Conservation (phyloP, 2,888 invertebrate genomes). For the Caenorhabditis sp. region DNA sequence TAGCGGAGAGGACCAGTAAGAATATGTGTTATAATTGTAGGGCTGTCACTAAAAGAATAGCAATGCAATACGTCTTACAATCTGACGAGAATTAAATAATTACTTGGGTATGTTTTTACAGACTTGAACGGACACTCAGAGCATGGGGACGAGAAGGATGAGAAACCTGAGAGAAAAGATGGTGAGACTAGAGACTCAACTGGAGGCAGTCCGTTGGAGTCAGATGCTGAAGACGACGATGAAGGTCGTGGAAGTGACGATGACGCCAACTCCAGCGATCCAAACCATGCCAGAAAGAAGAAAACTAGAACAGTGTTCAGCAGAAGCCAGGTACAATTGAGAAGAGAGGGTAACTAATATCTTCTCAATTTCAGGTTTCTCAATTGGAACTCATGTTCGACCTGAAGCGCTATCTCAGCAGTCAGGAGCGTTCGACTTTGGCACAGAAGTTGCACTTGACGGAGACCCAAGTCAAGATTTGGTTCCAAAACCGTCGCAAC, state of each 20-base stretch:
- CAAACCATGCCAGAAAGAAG: conserved; percentile 76
- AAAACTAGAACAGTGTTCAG: conserved; percentile 83
- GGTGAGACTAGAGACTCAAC: conserved; percentile 59
- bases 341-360: too few relatives aligned
- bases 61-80: conserved; percentile 47
- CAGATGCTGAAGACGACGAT: conserved; percentile 72
- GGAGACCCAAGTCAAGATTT: conserved; percentile 82
- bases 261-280: conserved; percentile 65
- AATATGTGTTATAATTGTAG: conserved; percentile 56
- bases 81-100: conserved; percentile 43
- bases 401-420: conserved; percentile 77
- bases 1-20: conserved; percentile 21
- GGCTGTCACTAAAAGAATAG: conserved; percentile 49
- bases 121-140: conserved; percentile 44
- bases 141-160: conserved; percentile 53
- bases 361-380: conserved; percentile 72
- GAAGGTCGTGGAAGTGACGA: conserved; percentile 72
- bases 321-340: conserved; percentile 68
- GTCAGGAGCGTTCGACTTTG: conserved; percentile 76
- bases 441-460: conserved; percentile 78
- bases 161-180: conserved; percentile 48
- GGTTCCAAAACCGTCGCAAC: conserved; percentile 82
- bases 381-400: conserved; percentile 81
- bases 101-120: conserved; percentile 34
- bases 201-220: conserved; percentile 73